Evolutionary conservation across 2,797 vertebrate species (phyloP).

Genomic region (Onychomys leucogaster): DNA sequence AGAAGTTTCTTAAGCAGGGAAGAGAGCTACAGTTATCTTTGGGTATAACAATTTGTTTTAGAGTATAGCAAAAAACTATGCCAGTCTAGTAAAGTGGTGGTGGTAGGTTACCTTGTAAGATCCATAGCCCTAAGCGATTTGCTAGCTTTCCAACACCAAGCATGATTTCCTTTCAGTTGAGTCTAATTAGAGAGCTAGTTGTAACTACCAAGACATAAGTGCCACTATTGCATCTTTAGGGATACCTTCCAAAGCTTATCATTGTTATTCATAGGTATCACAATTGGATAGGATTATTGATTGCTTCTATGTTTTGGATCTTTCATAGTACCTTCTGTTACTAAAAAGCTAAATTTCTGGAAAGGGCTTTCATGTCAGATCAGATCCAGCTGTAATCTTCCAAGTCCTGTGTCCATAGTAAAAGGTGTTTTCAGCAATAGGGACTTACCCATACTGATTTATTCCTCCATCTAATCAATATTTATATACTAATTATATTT

Average conservation of each 20-base stretch:
- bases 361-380: background rate
- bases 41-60: background rate
- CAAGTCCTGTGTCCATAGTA: background rate
- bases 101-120: background rate
- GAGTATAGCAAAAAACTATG: background rate
- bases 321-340: no score
- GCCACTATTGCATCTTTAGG: background rate
- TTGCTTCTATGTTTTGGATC: background rate
- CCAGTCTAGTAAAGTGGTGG: background rate
- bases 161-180: no score
- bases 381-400: background rate
- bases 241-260: background rate
- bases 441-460: background rate
- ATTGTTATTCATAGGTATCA: background rate
- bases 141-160: background rate
- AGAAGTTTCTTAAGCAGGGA: background rate
- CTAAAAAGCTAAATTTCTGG: background rate
- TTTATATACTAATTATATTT: background rate
- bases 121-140: no score
- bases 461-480: background rate
- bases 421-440: background rate
- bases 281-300: background rate
- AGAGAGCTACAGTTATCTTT: background rate
- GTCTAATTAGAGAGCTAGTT: background rate
- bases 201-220: background rate